Percentiles rank a stretch among this genome's conserved stretches.
phyloP scores from a whole-genome alignment of 2,888 invertebrate species.

The Drosophila fungiperda region DNA sequence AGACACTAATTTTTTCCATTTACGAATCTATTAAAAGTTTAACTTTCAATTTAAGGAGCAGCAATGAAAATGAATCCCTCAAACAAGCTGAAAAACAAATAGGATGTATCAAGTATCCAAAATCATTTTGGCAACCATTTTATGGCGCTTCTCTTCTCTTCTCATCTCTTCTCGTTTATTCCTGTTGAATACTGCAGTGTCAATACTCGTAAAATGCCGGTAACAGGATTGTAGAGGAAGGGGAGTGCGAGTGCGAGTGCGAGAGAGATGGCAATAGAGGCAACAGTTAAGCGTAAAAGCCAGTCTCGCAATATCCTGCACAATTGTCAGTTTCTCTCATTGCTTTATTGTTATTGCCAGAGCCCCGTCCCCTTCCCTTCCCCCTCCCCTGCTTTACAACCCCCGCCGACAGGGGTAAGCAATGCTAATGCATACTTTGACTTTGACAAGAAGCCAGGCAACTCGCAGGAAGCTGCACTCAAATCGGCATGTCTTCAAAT shows the following conservation, averaged over 20 bases:
- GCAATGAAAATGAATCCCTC: not conserved
- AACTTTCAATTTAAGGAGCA: slow-evolving; percentile 16
- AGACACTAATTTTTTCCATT: not conserved
- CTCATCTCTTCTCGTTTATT: slow-evolving; percentile 2
- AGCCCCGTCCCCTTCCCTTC: slow-evolving; percentile 10
- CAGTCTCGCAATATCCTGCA: slow-evolving; percentile 67
- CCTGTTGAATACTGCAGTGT: slow-evolving; percentile 26
- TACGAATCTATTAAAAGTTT: not conserved
- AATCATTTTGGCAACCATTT: slow-evolving; percentile 34
- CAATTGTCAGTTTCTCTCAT: slow-evolving; percentile 59
- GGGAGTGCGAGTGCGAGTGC: not conserved
- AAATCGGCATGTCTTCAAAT: slow-evolving; percentile 16
- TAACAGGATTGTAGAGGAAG: slow-evolving; percentile 2
- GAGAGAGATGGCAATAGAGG: slow-evolving; percentile 12
- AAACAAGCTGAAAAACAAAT: slow-evolving; percentile 18
- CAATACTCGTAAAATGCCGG: slow-evolving; percentile 37
- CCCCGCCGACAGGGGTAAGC: slow-evolving; percentile 60
- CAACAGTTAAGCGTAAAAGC: slow-evolving; percentile 45
- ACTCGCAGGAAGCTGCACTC: slow-evolving; percentile 28
- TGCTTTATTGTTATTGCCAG: slow-evolving; percentile 58
- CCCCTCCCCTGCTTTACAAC: not conserved
- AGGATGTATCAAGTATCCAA: slow-evolving; percentile 22
- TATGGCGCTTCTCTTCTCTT: slow-evolving; percentile 4
- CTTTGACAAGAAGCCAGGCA: slow-evolving; percentile 40
- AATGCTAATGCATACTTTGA: slow-evolving; percentile 72